Conservation (phyloP, 2,888 invertebrate species). For the Euzophera pinguis region DNA sequence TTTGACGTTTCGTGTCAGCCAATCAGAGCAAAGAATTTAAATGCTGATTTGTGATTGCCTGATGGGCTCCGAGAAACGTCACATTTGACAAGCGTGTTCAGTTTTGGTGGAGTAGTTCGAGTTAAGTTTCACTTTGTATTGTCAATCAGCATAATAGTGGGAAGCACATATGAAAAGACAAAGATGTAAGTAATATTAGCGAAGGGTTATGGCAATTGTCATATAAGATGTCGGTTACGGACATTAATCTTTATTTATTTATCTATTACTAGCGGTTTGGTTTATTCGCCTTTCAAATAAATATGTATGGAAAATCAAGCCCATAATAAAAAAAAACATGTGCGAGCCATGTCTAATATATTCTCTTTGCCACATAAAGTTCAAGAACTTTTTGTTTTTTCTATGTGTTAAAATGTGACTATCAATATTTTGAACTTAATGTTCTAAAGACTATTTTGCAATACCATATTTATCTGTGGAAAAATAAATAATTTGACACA, state of each 20-base stretch:
- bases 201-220: neutral
- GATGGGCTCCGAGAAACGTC: neutral
- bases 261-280: too few relatives aligned
- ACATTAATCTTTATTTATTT: neutral
- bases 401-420: too few relatives aligned
- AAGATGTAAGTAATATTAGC: constrained; percentile 29
- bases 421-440: too few relatives aligned
- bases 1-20: neutral
- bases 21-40: neutral
- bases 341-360: too few relatives aligned
- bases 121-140: constrained; percentile 16
- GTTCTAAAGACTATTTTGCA: neutral
- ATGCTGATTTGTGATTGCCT: neutral
- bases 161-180: constrained; percentile 53
- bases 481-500: neutral
- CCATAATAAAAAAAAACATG: too few relatives aligned
- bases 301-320: too few relatives aligned
- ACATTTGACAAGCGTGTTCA: neutral
- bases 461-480: neutral
- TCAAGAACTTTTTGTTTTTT: too few relatives aligned
- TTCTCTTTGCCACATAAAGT: too few relatives aligned
- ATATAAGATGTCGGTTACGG: constrained; percentile 9
- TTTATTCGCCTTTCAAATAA: too few relatives aligned
- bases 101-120: neutral
- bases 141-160: constrained; percentile 27